Base-by-base conservation (phyloP, 2,113 vertebrate species). In the Clarias magur region DNA sequence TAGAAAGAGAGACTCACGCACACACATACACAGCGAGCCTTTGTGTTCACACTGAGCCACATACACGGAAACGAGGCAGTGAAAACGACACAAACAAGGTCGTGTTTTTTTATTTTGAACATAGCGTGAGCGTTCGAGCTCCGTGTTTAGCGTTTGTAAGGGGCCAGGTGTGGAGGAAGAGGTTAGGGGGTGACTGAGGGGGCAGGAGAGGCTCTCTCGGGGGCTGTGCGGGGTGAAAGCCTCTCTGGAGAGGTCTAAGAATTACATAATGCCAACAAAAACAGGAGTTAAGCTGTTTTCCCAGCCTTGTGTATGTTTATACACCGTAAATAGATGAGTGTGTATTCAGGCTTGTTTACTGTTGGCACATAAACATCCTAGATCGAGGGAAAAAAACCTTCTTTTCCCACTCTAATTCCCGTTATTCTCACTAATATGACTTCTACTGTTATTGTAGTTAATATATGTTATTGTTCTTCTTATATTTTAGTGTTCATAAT, bases 251-350 rank as follows among this genome's bases (percentile, higher is more conserved):
- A 48, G 59, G 16, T 57, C 91, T 21, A 86, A 75, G 87, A 84
- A 94, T 94, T 94, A 95, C 93, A 93, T 95, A 93, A 95, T 94
- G 92, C 90, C 2, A 42, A 38, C 67, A 59, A 73, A 56, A 19
- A 23, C 48, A 48, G 48, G 6, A 48, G 48, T 48, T 48, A 48
- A 48, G 48, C 48, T 48, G 48, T 48, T 48, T 48, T 48, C 48
- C 48, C 48, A 48, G 48, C 48, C 48, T 48, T 16, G 54, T 57
- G 13, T 73, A 9, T 53, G 13, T 53, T 3, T 30, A 16, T 15
- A n/a, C 17, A 17, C 48, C 7, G 48, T 48, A 48, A 48, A 48
- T 48, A 48, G 48, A 48, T 7, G 48, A 48, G 48, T 7, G 48
- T 8, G 48, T 48, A 16, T 1, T 30, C 1, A 7, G 30, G 2